phyloP scores from a whole-genome alignment of 1,140 invertebrate species.

The Caenorhabditis brenneri region DNA sequence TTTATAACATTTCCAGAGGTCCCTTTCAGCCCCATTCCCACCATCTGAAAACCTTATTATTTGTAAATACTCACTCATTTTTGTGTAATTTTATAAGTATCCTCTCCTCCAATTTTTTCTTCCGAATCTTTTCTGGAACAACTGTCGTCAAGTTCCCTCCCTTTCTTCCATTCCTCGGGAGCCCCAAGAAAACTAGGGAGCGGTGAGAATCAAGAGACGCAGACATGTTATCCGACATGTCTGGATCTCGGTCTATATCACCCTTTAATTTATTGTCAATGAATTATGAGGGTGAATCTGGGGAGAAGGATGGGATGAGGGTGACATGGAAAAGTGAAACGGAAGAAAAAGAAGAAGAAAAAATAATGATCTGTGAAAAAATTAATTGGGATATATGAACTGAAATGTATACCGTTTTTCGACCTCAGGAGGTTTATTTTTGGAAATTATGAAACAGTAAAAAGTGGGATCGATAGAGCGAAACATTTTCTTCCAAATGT shows the following conservation, averaged over 20 bases:
- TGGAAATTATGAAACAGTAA: too few species aligned
- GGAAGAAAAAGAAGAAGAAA: background rate
- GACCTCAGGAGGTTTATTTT: too few species aligned
- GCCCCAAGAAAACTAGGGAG: background rate
- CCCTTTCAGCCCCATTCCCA: too few species aligned
- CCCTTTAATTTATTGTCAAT: slow-evolving; percentile 5
- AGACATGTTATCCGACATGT: background rate
- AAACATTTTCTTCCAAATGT: too few species aligned
- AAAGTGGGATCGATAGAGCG: too few species aligned
- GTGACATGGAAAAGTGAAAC: background rate
- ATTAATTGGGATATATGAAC: background rate
- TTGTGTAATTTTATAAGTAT: too few species aligned
- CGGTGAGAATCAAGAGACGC: background rate
- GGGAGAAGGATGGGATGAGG: background rate
- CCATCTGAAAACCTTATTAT: too few species aligned
- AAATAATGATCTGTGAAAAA: background rate
- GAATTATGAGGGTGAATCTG: slow-evolving; percentile 9
- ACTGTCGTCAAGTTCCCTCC: background rate
- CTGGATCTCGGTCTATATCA: background rate
- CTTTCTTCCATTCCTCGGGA: background rate
- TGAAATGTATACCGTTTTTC: background rate
- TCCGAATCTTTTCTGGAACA: too few species aligned
- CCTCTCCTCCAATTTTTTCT: too few species aligned
- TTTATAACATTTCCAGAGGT: too few species aligned
- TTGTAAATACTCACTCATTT: too few species aligned